A percentile compares a stretch with the other conserved stretches of the same genome.
Conservation (phyloP, 1,140 invertebrate genomes). For the Drosophila pandora region DNA sequence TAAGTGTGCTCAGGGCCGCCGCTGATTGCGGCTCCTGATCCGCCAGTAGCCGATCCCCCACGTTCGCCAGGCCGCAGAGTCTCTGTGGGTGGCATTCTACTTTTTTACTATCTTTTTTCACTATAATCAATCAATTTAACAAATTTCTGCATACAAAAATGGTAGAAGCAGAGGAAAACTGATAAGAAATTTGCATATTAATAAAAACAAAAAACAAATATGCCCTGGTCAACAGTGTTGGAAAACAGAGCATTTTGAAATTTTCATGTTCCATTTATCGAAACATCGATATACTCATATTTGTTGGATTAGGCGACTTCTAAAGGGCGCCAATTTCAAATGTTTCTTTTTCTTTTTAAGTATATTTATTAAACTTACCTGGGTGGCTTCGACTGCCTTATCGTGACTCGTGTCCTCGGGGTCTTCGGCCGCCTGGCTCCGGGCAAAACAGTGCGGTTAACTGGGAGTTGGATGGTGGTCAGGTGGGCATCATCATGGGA, state of each 20-base stretch:
- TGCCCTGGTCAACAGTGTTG: not conserved
- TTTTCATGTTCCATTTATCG: too few species aligned
- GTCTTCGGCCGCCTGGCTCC: too few species aligned
- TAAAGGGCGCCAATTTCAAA: too few species aligned
- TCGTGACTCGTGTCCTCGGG: too few species aligned
- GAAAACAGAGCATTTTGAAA: not conserved
- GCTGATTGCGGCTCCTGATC: constrained; percentile 11
- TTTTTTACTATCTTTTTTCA: constrained; percentile 9
- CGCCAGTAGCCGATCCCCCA: constrained; percentile 30
- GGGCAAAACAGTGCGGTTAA: too few species aligned
- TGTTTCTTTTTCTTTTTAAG: too few species aligned
- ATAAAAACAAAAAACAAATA: not conserved
- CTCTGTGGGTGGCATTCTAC: constrained; percentile 68
- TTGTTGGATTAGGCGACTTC: too few species aligned
- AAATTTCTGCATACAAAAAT: constrained; percentile 26
- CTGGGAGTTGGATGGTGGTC: too few species aligned
- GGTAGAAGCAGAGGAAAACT: constrained; percentile 24
- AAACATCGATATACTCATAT: too few species aligned
- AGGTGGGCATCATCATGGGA: too few species aligned
- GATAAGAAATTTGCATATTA: constrained; percentile 27
- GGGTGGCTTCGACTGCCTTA: too few species aligned
- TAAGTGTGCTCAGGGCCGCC: constrained; percentile 59
- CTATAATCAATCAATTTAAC: constrained; percentile 42
- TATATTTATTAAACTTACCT: too few species aligned
- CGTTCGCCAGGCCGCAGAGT: constrained; percentile 59